Percentiles rank a stretch among this genome's conserved stretches.
Evolutionary conservation across 92 coral and sea anemone species (phyloP).

Genomic region (Palythoa heliodiscus): DNA sequence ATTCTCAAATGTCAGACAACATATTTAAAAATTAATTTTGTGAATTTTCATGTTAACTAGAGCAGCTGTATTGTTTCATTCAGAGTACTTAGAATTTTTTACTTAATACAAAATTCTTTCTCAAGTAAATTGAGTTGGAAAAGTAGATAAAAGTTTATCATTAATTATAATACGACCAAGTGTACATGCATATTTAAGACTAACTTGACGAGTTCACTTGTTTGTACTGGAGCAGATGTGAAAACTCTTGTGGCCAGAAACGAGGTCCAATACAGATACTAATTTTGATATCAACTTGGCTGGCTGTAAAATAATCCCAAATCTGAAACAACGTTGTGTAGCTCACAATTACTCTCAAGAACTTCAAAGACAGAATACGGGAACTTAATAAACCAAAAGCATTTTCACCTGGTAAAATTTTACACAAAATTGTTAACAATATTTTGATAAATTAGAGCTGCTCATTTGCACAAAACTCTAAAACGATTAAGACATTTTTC

Average conservation of each 20-base stretch:
- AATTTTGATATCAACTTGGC: conserved; percentile 11
- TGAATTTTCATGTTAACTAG: neutral
- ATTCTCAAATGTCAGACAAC: conserved; percentile 23
- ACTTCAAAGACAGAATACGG: conserved; percentile 40
- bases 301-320: conserved; percentile 13
- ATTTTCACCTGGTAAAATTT: conserved; percentile 56
- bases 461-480: conserved; percentile 9
- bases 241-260: neutral
- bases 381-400: conserved; percentile 32
- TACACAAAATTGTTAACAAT: conserved; percentile 37
- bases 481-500: conserved; percentile 22
- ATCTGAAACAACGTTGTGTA: conserved; percentile 58
- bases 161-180: conserved; percentile 25
- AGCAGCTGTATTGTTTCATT: conserved; percentile 3
- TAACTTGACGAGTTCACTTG: conserved; percentile 1
- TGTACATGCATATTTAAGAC: conserved; percentile 6
- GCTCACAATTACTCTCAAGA: conserved; percentile 62
- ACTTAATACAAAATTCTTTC: neutral
- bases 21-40: neutral
- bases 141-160: conserved; percentile 35
- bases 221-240: conserved; percentile 32
- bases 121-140: conserved; percentile 14
- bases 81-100: neutral
- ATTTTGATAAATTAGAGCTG: conserved; percentile 33
- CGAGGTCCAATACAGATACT: neutral